Base-by-base conservation (phyloP, 2,888 invertebrate species). In the Helobdella robusta region DNA sequence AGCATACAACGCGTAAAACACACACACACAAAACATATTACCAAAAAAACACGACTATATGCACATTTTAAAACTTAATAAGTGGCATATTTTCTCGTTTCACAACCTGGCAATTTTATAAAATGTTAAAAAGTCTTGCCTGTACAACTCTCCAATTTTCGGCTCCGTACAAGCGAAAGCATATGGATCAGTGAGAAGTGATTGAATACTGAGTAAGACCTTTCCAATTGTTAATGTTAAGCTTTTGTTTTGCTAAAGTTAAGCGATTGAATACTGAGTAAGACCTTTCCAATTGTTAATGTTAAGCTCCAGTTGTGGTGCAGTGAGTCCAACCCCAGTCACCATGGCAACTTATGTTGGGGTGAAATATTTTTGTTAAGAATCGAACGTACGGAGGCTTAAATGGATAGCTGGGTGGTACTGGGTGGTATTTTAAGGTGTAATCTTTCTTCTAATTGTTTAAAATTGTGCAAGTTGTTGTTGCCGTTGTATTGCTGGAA, bases 251-350 rank as follows among this genome's bases (percentile, higher is more conserved):
- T n/a, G n/a, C n/a, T n/a, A n/a, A n/a, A n/a, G n/a, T n/a, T n/a
- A n/a, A n/a, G n/a, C n/a, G 77, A 77, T 73, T 79, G 79, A 30
- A 79, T 77, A 65, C 77, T 77, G 34, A 79, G 76, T n/a, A 79
- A 72, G 30, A 81, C 78, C 74, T 82, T 93, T 71, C 89, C 88
- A 75, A 93, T 87, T 50, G 92, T 92, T 70, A 93, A 82, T 0
- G 91, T 92, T 68, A 92, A 82, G n/a, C 91, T 91, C 93, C 93
- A 94, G 81, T 94, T 94, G 81, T 91, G 89, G 74, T 90, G 89
- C 73, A 94, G 90, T 11, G 90, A 91, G 82, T 94, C 93, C 70
- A 94, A 88, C 67, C 94, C 93, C 59, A 94, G 81, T 93, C 92
- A 2, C 93, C 93, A 80, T 94, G 93, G 0, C 92, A 85, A 2